A percentile compares a stretch with the other conserved stretches of the same genome.
Evolutionary conservation across 2,797 vertebrate genomes (phyloP).

Genomic region (Clarias fuscus): DNA sequence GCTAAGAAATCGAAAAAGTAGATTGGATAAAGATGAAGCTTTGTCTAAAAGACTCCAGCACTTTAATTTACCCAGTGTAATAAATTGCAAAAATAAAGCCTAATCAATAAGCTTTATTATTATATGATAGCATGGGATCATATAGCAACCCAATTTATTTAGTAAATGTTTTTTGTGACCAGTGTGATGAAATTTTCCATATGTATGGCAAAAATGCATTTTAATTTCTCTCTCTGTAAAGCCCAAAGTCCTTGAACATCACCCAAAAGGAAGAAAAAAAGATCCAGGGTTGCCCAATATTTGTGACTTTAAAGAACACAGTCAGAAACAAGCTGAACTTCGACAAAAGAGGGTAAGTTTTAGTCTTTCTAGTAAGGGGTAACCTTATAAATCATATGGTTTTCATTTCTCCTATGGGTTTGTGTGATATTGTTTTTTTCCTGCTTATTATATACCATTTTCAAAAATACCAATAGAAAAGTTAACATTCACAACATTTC

Average conservation of each 20-base stretch:
- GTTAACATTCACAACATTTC: neutral
- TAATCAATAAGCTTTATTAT: neutral
- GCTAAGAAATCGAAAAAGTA: too few relatives aligned
- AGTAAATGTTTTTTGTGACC: neutral
- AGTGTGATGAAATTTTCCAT: neutral
- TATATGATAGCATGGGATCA: neutral
- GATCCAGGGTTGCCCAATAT: slow-evolving; percentile 55
- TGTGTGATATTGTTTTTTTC: too few relatives aligned
- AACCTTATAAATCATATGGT: neutral
- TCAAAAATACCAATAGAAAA: neutral
- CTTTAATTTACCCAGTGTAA: neutral
- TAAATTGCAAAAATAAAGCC: neutral
- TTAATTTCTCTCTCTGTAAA: slow-evolving; percentile 36
- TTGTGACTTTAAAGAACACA: slow-evolving; percentile 66
- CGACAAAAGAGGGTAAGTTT: slow-evolving; percentile 77
- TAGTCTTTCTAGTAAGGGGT: slow-evolving; percentile 48
- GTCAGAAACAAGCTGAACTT: slow-evolving; percentile 73
- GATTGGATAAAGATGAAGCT: too few relatives aligned
- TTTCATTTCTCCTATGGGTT: neutral
- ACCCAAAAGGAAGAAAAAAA: slow-evolving; percentile 56
- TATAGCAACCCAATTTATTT: neutral
- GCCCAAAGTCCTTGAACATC: slow-evolving; percentile 65
- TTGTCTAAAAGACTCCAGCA: too few relatives aligned
- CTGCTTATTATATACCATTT: neutral
- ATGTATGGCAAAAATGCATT: neutral